phyloP scores from a whole-genome alignment of 1,140 invertebrate genomes.

The Mactra quadrangularis region DNA sequence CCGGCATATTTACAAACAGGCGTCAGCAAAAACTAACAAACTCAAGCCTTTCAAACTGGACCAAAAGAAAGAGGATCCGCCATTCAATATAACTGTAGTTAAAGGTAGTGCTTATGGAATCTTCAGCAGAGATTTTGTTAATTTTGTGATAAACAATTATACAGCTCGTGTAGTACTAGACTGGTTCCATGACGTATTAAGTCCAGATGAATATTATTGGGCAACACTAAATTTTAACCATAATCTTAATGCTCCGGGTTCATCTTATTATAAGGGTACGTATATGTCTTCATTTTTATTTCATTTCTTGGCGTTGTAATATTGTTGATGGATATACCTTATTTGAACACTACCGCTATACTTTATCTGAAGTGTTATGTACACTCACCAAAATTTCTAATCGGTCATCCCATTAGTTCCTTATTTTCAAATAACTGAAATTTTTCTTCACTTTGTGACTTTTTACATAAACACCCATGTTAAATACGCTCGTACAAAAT shows the following conservation, averaged over 20 bases:
- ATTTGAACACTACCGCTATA: no score
- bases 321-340: no score
- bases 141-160: constrained; percentile 69
- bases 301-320: no score
- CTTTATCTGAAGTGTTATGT: no score
- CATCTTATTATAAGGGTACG: constrained; percentile 57
- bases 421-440: no score
- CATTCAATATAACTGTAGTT: constrained; percentile 72
- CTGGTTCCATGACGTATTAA: constrained; percentile 71
- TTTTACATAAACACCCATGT: no score
- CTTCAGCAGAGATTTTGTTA: constrained; percentile 73
- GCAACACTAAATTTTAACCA: constrained; percentile 74
- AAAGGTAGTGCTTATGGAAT: constrained; percentile 79
- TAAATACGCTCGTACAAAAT: no score
- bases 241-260: constrained; percentile 68
- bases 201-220: constrained; percentile 79
- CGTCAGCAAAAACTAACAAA: not conserved
- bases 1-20: constrained; percentile 20
- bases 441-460: no score
- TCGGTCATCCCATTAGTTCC: no score
- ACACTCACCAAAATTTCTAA: no score
- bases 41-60: constrained; percentile 52
- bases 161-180: constrained; percentile 69
- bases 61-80: constrained; percentile 65
- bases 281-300: not conserved